Conservation (phyloP, 2,888 invertebrate genomes). For the Mythimna ferrago region DNA sequence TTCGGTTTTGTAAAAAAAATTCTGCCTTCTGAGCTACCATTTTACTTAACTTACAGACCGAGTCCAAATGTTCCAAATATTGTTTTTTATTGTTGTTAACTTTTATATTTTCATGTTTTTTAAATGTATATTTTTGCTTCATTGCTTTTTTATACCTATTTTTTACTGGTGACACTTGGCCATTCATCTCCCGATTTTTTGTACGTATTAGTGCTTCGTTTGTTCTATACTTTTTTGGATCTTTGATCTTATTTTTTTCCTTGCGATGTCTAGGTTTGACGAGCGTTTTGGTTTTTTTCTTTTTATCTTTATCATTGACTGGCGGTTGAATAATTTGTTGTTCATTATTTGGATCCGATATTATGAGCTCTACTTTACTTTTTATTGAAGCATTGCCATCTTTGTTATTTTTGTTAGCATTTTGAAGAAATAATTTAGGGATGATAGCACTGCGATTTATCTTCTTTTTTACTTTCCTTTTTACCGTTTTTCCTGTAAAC, state of each 20-base stretch:
- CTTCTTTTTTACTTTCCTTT: conserved; percentile 74
- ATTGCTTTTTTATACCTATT: conserved; percentile 47
- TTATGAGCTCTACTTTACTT: not conserved
- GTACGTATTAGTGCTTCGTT: not conserved
- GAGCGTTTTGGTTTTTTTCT: not conserved
- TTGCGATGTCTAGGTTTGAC: not conserved
- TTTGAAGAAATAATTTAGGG: conserved; percentile 18
- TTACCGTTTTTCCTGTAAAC: conserved; percentile 77
- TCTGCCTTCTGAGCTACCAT: conserved; percentile 44
- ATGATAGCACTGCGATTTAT: conserved; percentile 17
- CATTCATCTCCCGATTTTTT: conserved; percentile 32
- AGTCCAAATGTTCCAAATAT: conserved; percentile 47
- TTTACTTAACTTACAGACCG: conserved; percentile 36
- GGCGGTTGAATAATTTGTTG: not conserved
- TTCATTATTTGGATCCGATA: not conserved
- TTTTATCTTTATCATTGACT: not conserved
- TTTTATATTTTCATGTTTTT: conserved; percentile 60
- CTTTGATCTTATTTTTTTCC: not conserved
- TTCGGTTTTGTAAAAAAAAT: conserved; percentile 58
- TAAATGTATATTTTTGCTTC: conserved; percentile 49
- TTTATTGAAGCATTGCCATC: conserved; percentile 13
- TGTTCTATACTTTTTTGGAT: conserved; percentile 16
- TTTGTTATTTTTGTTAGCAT: conserved; percentile 12
- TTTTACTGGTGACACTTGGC: conserved; percentile 33
- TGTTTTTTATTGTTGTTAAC: conserved; percentile 48